phyloP scores from a whole-genome alignment of 2,888 invertebrate genomes.

The Scaptomyza cyrtandrae region DNA sequence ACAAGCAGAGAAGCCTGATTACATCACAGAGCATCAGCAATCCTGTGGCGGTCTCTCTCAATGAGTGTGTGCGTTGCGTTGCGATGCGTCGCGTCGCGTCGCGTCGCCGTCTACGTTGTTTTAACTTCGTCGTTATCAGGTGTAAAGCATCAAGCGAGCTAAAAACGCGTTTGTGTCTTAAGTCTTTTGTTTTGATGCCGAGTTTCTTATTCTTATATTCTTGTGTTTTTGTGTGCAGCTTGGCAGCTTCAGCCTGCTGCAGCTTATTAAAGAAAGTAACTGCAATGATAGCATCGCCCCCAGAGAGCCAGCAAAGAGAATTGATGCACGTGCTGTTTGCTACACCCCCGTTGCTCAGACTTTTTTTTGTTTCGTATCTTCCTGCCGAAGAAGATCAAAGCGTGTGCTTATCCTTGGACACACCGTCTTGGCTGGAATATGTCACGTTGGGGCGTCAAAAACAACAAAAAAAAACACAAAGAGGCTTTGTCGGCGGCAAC shows the following conservation, averaged over 20 bases:
- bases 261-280: constrained; percentile 63
- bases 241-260: constrained; percentile 6
- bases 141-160: constrained; percentile 70
- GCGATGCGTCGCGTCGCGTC: constrained; percentile 26
- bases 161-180: constrained; percentile 75
- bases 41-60: constrained; percentile 70
- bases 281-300: constrained; percentile 53
- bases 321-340: constrained; percentile 63
- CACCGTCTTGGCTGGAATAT: constrained; percentile 20
- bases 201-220: neutral
- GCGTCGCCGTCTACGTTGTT: constrained; percentile 11
- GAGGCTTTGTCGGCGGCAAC: constrained; percentile 49
- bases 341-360: constrained; percentile 57
- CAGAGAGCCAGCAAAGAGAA: constrained; percentile 33
- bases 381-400: constrained; percentile 61
- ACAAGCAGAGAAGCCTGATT: constrained; percentile 59
- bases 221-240: constrained; percentile 8
- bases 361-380: constrained; percentile 33
- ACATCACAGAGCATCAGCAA: constrained; percentile 61
- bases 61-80: constrained; percentile 47
- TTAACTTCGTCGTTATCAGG: constrained; percentile 61
- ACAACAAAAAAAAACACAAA: constrained; percentile 11
- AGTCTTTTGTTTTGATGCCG: constrained; percentile 63
- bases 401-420: constrained; percentile 49
- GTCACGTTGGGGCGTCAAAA: constrained; percentile 58